A percentile compares a stretch with the other conserved stretches of the same genome.
Evolutionary conservation across 2,113 vertebrate species (phyloP).

Genomic region (Myrmophylax atrothorax): DNA sequence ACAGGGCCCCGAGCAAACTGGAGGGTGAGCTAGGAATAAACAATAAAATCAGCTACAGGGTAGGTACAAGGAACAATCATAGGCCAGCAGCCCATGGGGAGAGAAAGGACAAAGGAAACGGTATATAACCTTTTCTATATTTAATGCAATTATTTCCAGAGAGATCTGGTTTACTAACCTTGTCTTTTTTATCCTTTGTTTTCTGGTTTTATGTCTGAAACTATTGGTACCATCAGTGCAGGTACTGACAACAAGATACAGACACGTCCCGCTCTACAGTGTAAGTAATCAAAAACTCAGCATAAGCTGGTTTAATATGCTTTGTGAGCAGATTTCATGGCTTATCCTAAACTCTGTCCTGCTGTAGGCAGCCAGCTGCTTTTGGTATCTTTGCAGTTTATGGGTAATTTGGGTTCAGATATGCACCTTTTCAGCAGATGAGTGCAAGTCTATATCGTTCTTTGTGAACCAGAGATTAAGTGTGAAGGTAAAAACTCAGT

Average conservation of each 20-base stretch:
- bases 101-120: constrained; percentile 6
- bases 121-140: constrained; percentile 2
- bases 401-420: background rate
- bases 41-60: constrained; percentile 52
- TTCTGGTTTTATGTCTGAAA: background rate
- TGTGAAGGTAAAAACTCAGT: background rate
- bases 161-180: constrained; percentile 4
- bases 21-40: constrained; percentile 44
- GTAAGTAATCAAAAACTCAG: background rate
- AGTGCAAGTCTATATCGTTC: background rate
- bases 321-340: background rate
- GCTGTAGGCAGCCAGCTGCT: background rate
- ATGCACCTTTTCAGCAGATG: background rate
- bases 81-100: constrained; percentile 12
- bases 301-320: background rate
- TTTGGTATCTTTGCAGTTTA: background rate
- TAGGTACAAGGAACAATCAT: constrained; percentile 4
- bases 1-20: constrained; percentile 3
- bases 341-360: background rate
- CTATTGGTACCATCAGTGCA: background rate
- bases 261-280: accelerated
- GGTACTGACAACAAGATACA: background rate
- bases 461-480: background rate
- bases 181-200: background rate
- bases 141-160: constrained; percentile 12